Base-by-base conservation (phyloP, 1,140 invertebrate species). In the Penaeus indicus region DNA sequence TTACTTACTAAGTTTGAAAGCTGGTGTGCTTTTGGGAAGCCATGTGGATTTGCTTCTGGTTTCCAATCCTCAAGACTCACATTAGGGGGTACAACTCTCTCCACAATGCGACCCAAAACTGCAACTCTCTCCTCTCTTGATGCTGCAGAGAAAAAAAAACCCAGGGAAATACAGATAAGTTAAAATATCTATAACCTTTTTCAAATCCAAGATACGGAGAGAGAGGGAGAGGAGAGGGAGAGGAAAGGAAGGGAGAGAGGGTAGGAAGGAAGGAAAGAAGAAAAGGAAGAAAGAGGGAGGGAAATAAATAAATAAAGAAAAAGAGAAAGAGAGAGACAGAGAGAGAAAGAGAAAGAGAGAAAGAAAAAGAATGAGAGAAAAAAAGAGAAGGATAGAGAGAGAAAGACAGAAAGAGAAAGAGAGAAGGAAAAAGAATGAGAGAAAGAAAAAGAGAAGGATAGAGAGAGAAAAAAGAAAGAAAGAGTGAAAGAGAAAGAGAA, bases 101-200 rank as follows among this genome's bases (percentile, higher is more conserved):
- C 86, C n/a, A 87, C 86, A 32, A 87, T 87, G 47, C 60, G 32
- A 1, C 78, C 78, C 32, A 87, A 60, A 10, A 87, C 86, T 47
- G 77, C 86, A 21, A 63, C 61, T 21, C 77, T 63, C 21, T 67
- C 16, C 10, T 32, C 64, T 27, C 16, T 79, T 86, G 84, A 86
- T 18, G 77, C 84, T 86, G 60, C 19, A 42, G 61, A 81, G 4
- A 16, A 32, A 54, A 8, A 2, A 11, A 8, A 22, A 77, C 16
- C 27, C 27, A 61, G 13, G 21, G 25, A 22, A 25, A 10, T 22
- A 61, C 10, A 11, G 63, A 47, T 42, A 62, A 8, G 7, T 19
- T 47, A 61, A 5, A 32, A 21, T 18, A 82, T 8, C n/a, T 32
- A n/a, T 19, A 22, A 19, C 4, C 27, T 82, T 19, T 32, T 82